These are phyloP conservation scores for Cephus pygmeus DNA, from an alignment of 2,888 invertebrate species.

Conservation along the genomic window DNA sequence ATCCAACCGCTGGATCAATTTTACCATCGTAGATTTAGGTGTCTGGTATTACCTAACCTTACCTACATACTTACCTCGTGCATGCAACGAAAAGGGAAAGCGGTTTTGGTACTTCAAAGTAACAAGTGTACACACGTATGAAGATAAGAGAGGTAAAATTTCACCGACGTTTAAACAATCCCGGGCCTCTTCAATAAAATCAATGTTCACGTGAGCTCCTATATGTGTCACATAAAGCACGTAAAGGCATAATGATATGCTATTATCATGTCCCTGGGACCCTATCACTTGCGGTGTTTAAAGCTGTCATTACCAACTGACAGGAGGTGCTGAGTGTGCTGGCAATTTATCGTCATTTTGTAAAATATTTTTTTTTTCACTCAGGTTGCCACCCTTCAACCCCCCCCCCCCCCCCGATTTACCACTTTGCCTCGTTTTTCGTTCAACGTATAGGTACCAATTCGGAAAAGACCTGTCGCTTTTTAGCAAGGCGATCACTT, in stretches of 20 bases:
- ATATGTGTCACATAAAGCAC: conserved; percentile 37
- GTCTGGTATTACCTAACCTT: not conserved
- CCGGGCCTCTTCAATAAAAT: not conserved
- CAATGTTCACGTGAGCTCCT: conserved; percentile 15
- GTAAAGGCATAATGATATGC: conserved; percentile 36
- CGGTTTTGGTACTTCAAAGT: not conserved
- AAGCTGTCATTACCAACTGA: conserved; percentile 39
- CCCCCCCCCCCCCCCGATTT: not conserved
- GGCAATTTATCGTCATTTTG: conserved; percentile 4
- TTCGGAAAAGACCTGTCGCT: not conserved
- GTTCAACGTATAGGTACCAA: not conserved
- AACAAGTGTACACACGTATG: not conserved
- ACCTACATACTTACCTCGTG: not conserved
- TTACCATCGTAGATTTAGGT: not conserved
- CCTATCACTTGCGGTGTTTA: conserved; percentile 41
- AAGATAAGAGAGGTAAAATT: not conserved
- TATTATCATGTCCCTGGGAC: conserved; percentile 38
- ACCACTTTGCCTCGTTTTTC: not conserved
- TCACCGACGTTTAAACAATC: not conserved
- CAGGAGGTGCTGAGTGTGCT: conserved; percentile 18
- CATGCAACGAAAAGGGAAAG: not conserved
- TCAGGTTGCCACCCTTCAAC: not conserved
- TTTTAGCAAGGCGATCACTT: not conserved
- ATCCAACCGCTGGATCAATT: not conserved
- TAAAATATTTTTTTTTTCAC: not conserved